phyloP scores from a whole-genome alignment of 2,888 invertebrate species.

The Thera obeliscata region DNA sequence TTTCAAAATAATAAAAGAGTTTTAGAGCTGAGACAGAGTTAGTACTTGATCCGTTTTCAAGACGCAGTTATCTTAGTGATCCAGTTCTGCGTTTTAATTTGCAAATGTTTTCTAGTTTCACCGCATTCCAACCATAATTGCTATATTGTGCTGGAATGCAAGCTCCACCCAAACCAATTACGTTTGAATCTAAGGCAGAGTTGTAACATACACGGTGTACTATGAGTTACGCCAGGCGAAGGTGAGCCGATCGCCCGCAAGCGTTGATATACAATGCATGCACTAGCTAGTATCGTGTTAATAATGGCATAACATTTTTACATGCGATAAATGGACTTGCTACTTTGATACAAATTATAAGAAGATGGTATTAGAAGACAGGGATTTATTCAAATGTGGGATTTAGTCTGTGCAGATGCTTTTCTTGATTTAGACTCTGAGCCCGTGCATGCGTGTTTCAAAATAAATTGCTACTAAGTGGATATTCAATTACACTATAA shows the following conservation, averaged over 20 bases:
- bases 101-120: conserved; percentile 72
- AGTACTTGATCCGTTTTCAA: conserved; percentile 1
- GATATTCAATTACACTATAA: conserved; percentile 17
- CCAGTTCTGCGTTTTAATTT: conserved; percentile 61
- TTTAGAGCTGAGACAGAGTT: neutral
- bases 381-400: conserved; percentile 5
- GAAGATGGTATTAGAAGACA: conserved; percentile 6
- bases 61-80: conserved; percentile 53
- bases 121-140: conserved; percentile 71
- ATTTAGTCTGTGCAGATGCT: neutral
- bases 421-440: conserved; percentile 1
- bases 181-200: conserved; percentile 53
- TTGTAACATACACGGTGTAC: conserved; percentile 37
- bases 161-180: conserved; percentile 64
- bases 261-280: conserved; percentile 49
- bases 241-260: conserved; percentile 32
- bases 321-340: conserved; percentile 32
- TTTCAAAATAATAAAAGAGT: conserved; percentile 5
- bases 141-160: conserved; percentile 63
- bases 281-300: conserved; percentile 47
- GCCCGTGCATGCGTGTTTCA: conserved; percentile 3
- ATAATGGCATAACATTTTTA: conserved; percentile 49
- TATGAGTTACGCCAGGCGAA: conserved; percentile 9
- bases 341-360: conserved; percentile 24
- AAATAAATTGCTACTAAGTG: conserved; percentile 10